Base-by-base conservation (phyloP, 2,888 invertebrate species). In the Pseudanteris insignis region DNA sequence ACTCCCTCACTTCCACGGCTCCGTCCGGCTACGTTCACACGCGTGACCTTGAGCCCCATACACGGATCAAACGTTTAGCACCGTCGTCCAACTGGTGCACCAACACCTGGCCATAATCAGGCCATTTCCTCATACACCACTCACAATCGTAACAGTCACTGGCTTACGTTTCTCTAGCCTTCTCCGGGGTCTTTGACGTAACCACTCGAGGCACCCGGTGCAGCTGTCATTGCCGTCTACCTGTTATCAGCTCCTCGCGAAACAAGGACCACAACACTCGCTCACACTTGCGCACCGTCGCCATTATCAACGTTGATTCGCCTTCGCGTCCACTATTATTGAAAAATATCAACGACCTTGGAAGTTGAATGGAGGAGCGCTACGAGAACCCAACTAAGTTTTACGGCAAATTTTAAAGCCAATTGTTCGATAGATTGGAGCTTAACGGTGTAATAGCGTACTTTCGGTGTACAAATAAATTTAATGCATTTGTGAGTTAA, bases 241-340 rank as follows among this genome's bases (percentile, higher is more conserved):
- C 32, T 28, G 21, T 2, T 24, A 6, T 9, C 40, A 11, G 32
- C 21, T 11, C 26, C 3, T 10, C 28, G 30, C 25, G 41, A 24
- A 41, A 47, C 48, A 47, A 48, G 28, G 28, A 47, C 29, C 48
- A n/a, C n/a, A n/a, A n/a, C n/a, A n/a, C n/a, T 48, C 29, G 9
- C 43, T 48, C 32, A 59, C 58, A 50, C 50, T 59, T 46, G 51
- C 58, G 51, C 58, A 59, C 58, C 46, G 40, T 33, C 40, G 40
- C 46, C 44, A 44, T 44, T 51, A 51, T 29, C 34, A 36, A 30
- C 36, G 51, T n/a, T n/a, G n/a, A n/a, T n/a, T n/a, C n/a, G n/a
- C n/a, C n/a, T n/a, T n/a, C n/a, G n/a, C n/a, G n/a, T n/a, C n/a
- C n/a, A n/a, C n/a, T n/a, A n/a, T n/a, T n/a, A n/a, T n/a, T n/a